phyloP scores from a whole-genome alignment of 2,113 vertebrate species.

The Heterocephalus glaber region DNA sequence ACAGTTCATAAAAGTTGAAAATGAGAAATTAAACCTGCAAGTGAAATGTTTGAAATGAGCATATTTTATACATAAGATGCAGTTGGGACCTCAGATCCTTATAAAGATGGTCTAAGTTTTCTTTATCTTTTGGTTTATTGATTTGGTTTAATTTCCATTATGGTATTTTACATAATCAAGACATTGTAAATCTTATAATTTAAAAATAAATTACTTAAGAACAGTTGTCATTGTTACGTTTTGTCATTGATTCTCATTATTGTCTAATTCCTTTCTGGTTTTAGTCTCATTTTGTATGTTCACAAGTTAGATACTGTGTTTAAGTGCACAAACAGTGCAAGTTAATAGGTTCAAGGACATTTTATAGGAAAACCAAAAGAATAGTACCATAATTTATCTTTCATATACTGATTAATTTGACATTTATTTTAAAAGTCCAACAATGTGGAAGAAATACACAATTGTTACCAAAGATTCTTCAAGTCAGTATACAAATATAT shows the following conservation, averaged over 20 bases:
- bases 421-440: conserved; percentile 66
- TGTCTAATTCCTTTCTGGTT: conserved; percentile 71
- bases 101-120: conserved; percentile 75
- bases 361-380: conserved; percentile 37
- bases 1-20: conserved; percentile 74
- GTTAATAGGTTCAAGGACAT: background rate
- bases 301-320: conserved; percentile 50
- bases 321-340: conserved; percentile 41
- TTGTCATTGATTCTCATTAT: conserved; percentile 80
- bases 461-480: conserved; percentile 79
- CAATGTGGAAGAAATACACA: conserved; percentile 67
- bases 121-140: conserved; percentile 80
- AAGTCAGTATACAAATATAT: conserved; percentile 68
- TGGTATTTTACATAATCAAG: conserved; percentile 88
- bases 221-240: conserved; percentile 81
- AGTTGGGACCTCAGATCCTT: conserved; percentile 72
- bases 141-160: conserved; percentile 84
- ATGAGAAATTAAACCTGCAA: conserved; percentile 76
- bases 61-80: conserved; percentile 54
- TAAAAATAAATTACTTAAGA: conserved; percentile 86
- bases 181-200: conserved; percentile 87
- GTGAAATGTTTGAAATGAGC: conserved; percentile 73
- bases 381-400: conserved; percentile 53
- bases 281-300: conserved; percentile 68
- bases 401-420: conserved; percentile 52